Conservation (phyloP, 2,113 vertebrate species). For the cattle (Bos taurus) region ARS-UCD2.0 NC_037348.1:58763001-58763500, state of each 20-base stretch:
- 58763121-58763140: neutral
- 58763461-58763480: neutral
- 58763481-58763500: neutral
- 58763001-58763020: neutral
- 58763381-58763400: neutral
- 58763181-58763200: neutral
- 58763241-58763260: neutral
- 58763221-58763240: neutral
- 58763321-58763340: neutral
- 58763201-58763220: neutral
- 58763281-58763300: neutral
- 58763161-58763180: neutral
- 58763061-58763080: neutral
- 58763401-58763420: neutral
- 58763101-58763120: neutral
- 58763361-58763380: neutral
- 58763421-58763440: neutral
- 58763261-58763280: neutral
- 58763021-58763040: neutral
- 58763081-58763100: neutral
- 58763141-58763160: neutral
- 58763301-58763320: rapidly evolving
- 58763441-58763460: neutral
- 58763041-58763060: neutral
- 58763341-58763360: neutral